A percentile compares a stretch with the other conserved stretches of the same genome.
Evolutionary conservation across 2,888 invertebrate genomes (phyloP).

Genomic region (Metopia argyrocephala): DNA sequence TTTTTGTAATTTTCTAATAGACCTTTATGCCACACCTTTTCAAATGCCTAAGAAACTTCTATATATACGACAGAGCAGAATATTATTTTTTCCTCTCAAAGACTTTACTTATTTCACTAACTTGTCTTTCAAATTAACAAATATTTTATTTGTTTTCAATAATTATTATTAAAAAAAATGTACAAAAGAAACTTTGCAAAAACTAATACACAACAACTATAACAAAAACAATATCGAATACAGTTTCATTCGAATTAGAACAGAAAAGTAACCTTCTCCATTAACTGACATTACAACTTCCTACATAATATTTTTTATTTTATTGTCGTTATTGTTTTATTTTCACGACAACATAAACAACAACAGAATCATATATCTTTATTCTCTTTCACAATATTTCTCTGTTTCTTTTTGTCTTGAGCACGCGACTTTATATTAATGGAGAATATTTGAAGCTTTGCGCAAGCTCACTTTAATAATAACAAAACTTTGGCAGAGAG

Average conservation of each 20-base stretch:
- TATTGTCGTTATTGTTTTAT: constrained; percentile 25
- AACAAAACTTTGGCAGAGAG: too few species aligned
- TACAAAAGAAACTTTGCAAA: constrained; percentile 6
- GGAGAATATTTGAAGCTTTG: background rate
- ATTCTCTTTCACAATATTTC: background rate
- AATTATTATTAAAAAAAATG: too few species aligned
- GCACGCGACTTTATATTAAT: constrained; percentile 31
- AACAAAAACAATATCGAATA: constrained; percentile 13
- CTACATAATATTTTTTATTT: constrained; percentile 61
- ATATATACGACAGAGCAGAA: too few species aligned
- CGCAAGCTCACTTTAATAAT: background rate
- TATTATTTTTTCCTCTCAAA: too few species aligned
- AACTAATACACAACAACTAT: background rate
- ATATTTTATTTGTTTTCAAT: too few species aligned
- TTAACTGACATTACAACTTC: constrained; percentile 66
- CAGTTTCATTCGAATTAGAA: constrained; percentile 45
- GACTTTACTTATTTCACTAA: too few species aligned
- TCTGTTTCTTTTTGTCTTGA: background rate
- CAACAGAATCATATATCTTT: background rate
- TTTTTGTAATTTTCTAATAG: too few species aligned
- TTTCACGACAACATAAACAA: constrained; percentile 7
- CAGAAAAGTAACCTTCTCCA: constrained; percentile 64
- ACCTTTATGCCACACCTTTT: too few species aligned
- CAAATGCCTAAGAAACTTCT: too few species aligned
- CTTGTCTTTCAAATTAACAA: too few species aligned